phyloP scores from a whole-genome alignment of 2,797 vertebrate genomes.

The Paguma larvata region DNA sequence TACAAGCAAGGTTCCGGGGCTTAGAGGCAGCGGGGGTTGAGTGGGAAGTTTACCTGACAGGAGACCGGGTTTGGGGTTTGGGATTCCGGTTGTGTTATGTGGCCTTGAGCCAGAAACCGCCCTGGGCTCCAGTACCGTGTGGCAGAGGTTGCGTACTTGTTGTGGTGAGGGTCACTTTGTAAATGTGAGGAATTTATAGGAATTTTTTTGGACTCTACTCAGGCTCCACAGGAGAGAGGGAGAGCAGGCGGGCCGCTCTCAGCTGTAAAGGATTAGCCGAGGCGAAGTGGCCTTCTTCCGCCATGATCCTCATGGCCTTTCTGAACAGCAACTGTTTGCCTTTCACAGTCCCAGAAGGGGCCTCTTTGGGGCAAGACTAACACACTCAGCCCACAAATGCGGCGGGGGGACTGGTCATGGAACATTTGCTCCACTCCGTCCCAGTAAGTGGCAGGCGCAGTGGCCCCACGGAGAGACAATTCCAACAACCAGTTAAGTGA shows the following conservation, averaged over 20 bases:
- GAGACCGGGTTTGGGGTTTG: neutral
- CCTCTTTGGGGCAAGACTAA: conserved; percentile 6
- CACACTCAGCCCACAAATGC: neutral
- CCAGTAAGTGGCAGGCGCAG: neutral
- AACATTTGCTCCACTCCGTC: conserved; percentile 40
- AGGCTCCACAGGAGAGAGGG: neutral
- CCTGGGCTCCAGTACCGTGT: neutral
- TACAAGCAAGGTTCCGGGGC: neutral
- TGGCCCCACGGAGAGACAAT: neutral
- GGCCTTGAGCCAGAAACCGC: conserved; percentile 75
- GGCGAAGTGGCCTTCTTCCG: neutral
- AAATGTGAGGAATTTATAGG: neutral
- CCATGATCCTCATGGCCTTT: neutral
- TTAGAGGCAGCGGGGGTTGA: neutral
- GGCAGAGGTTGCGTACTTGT: neutral
- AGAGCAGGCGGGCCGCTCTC: conserved; percentile 1
- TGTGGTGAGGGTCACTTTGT: neutral
- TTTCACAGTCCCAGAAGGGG: neutral
- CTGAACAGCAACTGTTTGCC: conserved; percentile 41
- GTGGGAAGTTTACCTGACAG: neutral
- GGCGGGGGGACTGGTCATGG: neutral
- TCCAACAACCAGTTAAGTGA: neutral
- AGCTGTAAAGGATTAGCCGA: neutral
- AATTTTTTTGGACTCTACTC: neutral
- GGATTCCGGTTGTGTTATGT: conserved; percentile 49